These are phyloP conservation scores for Archegozetes longisetosus DNA, from an alignment of 1,140 invertebrate species.

Conservation along the genomic window DNA sequence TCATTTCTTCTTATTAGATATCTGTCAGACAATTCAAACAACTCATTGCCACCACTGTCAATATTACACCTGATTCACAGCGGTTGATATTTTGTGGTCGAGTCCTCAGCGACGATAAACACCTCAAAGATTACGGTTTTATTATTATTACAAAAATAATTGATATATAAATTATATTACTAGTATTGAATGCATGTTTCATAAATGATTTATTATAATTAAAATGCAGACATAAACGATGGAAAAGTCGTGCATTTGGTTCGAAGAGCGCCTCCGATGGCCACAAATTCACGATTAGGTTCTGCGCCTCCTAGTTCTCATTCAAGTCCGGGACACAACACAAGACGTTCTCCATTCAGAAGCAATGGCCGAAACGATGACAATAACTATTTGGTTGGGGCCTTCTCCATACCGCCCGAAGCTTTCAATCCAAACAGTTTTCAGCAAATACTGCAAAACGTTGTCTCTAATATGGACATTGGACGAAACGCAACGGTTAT, in stretches of 20 bases:
- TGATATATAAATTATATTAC: neutral
- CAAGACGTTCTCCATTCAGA: constrained; percentile 1
- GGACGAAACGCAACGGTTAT: constrained; percentile 30
- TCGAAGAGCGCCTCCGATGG: constrained; percentile 50
- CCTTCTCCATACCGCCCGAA: constrained; percentile 30
- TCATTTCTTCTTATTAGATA: constrained; percentile 39
- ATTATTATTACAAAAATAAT: constrained; percentile 16
- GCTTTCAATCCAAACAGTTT: constrained; percentile 28
- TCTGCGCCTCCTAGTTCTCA: constrained; percentile 26
- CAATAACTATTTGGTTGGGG: constrained; percentile 29
- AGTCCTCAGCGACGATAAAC: constrained; percentile 77
- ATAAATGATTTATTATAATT: too few species aligned
- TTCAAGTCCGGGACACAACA: constrained; percentile 32
- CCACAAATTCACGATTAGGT: neutral
- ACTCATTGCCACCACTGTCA: constrained; percentile 45
- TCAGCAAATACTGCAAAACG: constrained; percentile 23
- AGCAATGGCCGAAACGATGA: constrained; percentile 18
- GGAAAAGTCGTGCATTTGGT: constrained; percentile 86
- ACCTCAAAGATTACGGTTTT: constrained; percentile 68
- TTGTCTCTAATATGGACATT: constrained; percentile 23
- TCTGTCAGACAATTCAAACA: constrained; percentile 75
- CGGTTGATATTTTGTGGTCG: constrained; percentile 80
- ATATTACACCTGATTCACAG: constrained; percentile 60
- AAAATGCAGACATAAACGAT: constrained; percentile 32
- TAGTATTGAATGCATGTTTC: neutral